phyloP scores from a whole-genome alignment of 2,888 invertebrate species.

The Habroteleia sp. region DNA sequence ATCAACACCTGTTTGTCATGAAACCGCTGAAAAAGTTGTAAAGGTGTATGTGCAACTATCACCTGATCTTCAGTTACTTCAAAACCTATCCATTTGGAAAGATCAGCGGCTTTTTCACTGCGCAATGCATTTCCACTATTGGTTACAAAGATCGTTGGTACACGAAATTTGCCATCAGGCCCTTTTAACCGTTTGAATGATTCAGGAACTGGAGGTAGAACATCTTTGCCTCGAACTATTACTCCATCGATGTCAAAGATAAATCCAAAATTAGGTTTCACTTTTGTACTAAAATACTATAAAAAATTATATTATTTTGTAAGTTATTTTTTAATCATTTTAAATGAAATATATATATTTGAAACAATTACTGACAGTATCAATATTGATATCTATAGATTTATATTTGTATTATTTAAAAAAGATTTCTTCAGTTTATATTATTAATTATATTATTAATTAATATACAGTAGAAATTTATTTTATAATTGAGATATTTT shows the following conservation, averaged over 20 bases:
- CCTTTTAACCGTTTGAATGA: slow-evolving; percentile 83
- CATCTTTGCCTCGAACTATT: slow-evolving; percentile 83
- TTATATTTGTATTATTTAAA: no score
- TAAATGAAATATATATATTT: no score
- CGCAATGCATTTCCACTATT: slow-evolving; percentile 85
- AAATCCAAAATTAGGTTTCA: slow-evolving; percentile 83
- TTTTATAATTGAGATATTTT: no score
- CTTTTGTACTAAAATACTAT: slow-evolving; percentile 72
- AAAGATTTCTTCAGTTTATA: no score
- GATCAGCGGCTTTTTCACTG: slow-evolving; percentile 83
- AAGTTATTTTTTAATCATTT: no score
- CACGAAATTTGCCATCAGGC: slow-evolving; percentile 82
- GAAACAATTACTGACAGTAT: no score
- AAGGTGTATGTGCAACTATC: slow-evolving; percentile 85
- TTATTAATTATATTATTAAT: no score
- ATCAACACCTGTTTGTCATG: slow-evolving; percentile 84
- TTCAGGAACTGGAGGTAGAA: slow-evolving; percentile 84
- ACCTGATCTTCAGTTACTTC: slow-evolving; percentile 84
- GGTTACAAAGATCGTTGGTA: slow-evolving; percentile 85
- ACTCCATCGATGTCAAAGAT: slow-evolving; percentile 87
- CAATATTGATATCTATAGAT: no score
- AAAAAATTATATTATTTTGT: slow-evolving; percentile 53
- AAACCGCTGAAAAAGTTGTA: slow-evolving; percentile 84
- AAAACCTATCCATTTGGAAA: slow-evolving; percentile 84
- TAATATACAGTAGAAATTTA: no score